phyloP scores from a whole-genome alignment of 2,888 invertebrate species.

The Panopea generosa region DNA sequence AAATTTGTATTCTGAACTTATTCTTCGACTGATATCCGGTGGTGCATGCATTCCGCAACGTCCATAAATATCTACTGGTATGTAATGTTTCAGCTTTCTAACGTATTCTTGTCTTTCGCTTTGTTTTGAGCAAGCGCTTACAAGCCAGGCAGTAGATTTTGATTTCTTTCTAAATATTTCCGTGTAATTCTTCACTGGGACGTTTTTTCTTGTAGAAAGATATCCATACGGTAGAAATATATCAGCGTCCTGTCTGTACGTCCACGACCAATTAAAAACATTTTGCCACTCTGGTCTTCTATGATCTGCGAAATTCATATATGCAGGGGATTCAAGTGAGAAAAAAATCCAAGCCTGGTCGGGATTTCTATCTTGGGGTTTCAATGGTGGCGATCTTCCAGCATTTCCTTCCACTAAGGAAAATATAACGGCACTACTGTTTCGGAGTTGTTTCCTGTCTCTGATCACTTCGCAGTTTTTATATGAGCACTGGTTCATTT shows the following conservation, averaged over 20 bases:
- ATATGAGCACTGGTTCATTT: too few relatives aligned
- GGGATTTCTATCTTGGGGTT: conserved; percentile 7
- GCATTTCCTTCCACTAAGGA: too few relatives aligned
- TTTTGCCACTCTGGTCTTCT: conserved; percentile 28
- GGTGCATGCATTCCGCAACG: conserved; percentile 9
- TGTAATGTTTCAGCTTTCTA: conserved; percentile 24
- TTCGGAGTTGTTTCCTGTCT: too few relatives aligned
- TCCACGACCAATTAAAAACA: conserved; percentile 71
- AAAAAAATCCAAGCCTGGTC: conserved; percentile 49
- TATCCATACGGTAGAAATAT: conserved; percentile 60
- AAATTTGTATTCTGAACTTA: conserved; percentile 59
- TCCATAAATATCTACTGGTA: conserved; percentile 36
- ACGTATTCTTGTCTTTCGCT: conserved; percentile 51
- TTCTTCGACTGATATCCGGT: conserved; percentile 17
- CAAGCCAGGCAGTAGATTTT: conserved; percentile 56
- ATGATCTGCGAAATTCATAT: background rate
- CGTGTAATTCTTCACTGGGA: conserved; percentile 35
- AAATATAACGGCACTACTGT: too few relatives aligned
- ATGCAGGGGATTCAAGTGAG: conserved; percentile 33
- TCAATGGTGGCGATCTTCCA: too few relatives aligned
- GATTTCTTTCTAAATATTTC: conserved; percentile 44
- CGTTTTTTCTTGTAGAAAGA: conserved; percentile 1
- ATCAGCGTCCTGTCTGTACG: conserved; percentile 67
- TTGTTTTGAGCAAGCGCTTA: conserved; percentile 55
- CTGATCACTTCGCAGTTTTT: too few relatives aligned